phyloP scores from a whole-genome alignment of 2,113 vertebrate species.

The Lasiurus cinereus region DNA sequence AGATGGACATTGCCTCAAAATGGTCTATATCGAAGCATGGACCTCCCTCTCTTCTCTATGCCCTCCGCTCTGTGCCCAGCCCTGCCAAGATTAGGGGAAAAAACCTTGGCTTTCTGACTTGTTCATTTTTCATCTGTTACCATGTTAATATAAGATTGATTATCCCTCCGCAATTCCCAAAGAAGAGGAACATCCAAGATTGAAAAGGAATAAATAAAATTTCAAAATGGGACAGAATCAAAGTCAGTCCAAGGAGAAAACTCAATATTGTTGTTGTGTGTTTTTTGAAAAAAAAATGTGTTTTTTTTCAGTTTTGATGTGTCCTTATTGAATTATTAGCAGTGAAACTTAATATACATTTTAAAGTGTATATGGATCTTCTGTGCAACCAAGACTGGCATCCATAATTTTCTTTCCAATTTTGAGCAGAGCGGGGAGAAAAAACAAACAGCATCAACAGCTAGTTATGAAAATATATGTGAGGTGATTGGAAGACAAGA shows the following conservation, averaged over 20 bases:
- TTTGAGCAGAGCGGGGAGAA: slow-evolving; percentile 11
- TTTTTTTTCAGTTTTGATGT: slow-evolving; percentile 55
- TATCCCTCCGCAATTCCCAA: slow-evolving; percentile 39
- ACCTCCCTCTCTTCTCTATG: not conserved
- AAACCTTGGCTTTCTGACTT: not conserved
- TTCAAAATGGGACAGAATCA: slow-evolving; percentile 7
- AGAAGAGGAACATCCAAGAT: slow-evolving; percentile 29
- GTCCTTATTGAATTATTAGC: slow-evolving; percentile 47
- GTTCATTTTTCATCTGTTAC: slow-evolving; percentile 29
- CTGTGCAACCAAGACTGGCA: slow-evolving; percentile 58
- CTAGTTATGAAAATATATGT: slow-evolving; percentile 70
- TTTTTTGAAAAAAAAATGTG: not conserved
- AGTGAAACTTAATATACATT: slow-evolving; percentile 53
- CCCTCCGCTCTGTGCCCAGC: not conserved
- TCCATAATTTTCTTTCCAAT: slow-evolving; percentile 45
- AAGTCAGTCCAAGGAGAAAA: slow-evolving; percentile 54
- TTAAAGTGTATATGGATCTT: slow-evolving; percentile 57
- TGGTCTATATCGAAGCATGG: not conserved
- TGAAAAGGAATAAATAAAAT: slow-evolving; percentile 58
- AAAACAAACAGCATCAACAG: slow-evolving; percentile 42
- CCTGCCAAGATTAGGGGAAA: not conserved
- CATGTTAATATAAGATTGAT: slow-evolving; percentile 35
- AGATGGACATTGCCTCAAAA: slow-evolving; percentile 30
- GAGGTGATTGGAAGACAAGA: slow-evolving; percentile 81
- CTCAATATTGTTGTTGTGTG: slow-evolving; percentile 39